These are phyloP conservation scores for Phylloscopus trochiloides DNA, from an alignment of 2,113 vertebrate species.

Conservation along the genomic window DNA sequence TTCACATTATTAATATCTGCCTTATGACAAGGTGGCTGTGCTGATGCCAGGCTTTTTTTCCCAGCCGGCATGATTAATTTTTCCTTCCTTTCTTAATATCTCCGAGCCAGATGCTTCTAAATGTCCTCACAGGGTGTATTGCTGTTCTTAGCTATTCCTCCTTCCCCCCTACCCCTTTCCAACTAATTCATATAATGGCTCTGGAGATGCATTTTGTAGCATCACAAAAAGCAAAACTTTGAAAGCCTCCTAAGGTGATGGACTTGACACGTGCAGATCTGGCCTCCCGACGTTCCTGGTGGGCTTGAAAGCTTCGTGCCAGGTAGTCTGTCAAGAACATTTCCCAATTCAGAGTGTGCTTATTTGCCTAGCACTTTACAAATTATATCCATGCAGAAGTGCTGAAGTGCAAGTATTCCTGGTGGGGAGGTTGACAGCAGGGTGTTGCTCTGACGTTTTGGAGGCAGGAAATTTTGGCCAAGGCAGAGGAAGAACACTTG, in stretches of 20 bases:
- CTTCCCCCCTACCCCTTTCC: background rate
- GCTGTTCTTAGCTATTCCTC: conserved; percentile 74
- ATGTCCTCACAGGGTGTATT: conserved; percentile 75
- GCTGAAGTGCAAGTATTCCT: conserved; percentile 37
- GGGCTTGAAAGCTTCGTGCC: conserved; percentile 4
- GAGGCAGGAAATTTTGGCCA: background rate
- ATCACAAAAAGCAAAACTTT: conserved; percentile 40
- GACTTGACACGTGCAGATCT: background rate
- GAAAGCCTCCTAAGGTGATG: conserved; percentile 36
- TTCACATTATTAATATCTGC: conserved; percentile 66
- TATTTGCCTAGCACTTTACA: conserved; percentile 44
- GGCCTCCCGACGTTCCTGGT: background rate
- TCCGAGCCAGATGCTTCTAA: conserved; percentile 73
- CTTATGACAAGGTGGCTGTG: conserved; percentile 67
- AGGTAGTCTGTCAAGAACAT: conserved; percentile 5
- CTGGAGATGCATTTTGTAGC: conserved; percentile 73
- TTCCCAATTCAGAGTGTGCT: background rate
- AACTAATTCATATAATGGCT: conserved; percentile 82
- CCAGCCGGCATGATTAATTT: conserved; percentile 70
- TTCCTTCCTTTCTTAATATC: conserved; percentile 85
- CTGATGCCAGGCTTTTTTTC: conserved; percentile 50
- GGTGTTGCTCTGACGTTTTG: background rate
- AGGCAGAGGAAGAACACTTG: background rate
- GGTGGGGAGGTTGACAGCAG: background rate
- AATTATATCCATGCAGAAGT: conserved; percentile 23